Conservation (phyloP, 2,888 invertebrate genomes). For the Melangyna quadrimaculata region DNA sequence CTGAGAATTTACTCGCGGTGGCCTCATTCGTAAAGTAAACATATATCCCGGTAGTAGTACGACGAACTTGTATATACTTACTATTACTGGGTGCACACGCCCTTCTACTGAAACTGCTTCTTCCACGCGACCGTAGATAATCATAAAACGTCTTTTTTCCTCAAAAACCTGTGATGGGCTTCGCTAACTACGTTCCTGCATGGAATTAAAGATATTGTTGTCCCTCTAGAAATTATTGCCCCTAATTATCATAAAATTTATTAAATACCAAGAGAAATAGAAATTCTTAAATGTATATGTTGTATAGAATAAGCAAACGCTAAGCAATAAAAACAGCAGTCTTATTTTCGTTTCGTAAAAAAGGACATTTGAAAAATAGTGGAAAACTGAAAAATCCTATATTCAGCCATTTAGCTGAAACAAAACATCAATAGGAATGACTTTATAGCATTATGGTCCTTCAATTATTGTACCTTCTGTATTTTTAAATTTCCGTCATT, state of each 20-base stretch:
- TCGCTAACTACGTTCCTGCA: not conserved
- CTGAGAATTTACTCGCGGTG: conserved; percentile 33
- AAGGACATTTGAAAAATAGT: conserved; percentile 54
- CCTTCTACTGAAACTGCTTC: conserved; percentile 53
- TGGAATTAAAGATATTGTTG: conserved; percentile 62
- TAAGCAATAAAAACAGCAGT: conserved; percentile 69
- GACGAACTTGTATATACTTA: not conserved
- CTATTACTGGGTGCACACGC: conserved; percentile 54
- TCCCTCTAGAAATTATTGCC: conserved; percentile 65
- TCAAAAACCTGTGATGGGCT: not conserved
- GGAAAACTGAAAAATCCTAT: conserved; percentile 52
- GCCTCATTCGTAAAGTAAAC: conserved; percentile 64
- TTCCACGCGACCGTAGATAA: conserved; percentile 67
- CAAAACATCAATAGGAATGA: conserved; percentile 68
- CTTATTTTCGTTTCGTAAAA: conserved; percentile 48
- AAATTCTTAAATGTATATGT: conserved; percentile 4
- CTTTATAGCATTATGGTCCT: conserved; percentile 78
- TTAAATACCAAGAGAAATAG: conserved; percentile 52
- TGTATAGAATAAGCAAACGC: conserved; percentile 15
- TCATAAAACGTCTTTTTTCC: conserved; percentile 56
- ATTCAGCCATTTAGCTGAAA: conserved; percentile 28
- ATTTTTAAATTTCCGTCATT: conserved; percentile 81
- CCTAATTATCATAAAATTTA: conserved; percentile 72
- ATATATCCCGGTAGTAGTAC: not conserved
- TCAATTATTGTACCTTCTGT: conserved; percentile 81